Percentiles rank a stretch among this genome's conserved stretches.
phyloP scores from a whole-genome alignment of 30 jellyfish, hydroid and myxozoan species.

The Aurelia coerulea region DNA sequence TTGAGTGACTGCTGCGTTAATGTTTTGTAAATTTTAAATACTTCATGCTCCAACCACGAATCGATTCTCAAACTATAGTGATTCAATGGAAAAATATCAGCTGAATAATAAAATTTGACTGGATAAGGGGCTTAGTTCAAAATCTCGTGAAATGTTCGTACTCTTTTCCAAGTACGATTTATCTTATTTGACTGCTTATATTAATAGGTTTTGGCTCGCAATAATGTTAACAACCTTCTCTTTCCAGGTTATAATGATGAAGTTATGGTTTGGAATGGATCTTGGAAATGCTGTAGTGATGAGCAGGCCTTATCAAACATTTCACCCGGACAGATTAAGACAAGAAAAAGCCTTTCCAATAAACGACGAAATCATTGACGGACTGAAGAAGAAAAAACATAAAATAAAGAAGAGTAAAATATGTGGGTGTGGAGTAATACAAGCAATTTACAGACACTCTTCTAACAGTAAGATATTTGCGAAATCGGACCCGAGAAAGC shows the following conservation, averaged over 20 bases:
- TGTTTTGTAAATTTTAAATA: no score
- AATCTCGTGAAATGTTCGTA: no score
- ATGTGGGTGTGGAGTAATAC: constrained; percentile 66
- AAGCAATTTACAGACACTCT: constrained; percentile 66
- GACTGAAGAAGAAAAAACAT: constrained; percentile 76
- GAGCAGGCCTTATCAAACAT: constrained; percentile 80
- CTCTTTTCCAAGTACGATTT: no score
- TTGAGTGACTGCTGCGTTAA: no score
- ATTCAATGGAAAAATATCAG: no score
- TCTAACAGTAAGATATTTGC: constrained; percentile 60
- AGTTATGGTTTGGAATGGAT: constrained; percentile 76
- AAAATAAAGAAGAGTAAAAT: constrained; percentile 6
- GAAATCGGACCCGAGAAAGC: constrained; percentile 87
- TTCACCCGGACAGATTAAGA: constrained; percentile 53
- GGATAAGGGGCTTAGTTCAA: no score
- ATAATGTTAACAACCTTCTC: neutral
- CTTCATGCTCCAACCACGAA: no score
- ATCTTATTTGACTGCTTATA: no score
- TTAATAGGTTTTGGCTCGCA: no score
- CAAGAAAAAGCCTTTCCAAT: constrained; percentile 53
- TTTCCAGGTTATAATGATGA: constrained; percentile 54
- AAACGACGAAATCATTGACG: constrained; percentile 47
- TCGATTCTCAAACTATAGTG: no score
- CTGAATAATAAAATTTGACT: no score
- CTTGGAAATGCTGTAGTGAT: constrained; percentile 74